A percentile compares a stretch with the other conserved stretches of the same genome.
Conservation (phyloP, 2,888 invertebrate species). For the Stomorhina lunata region DNA sequence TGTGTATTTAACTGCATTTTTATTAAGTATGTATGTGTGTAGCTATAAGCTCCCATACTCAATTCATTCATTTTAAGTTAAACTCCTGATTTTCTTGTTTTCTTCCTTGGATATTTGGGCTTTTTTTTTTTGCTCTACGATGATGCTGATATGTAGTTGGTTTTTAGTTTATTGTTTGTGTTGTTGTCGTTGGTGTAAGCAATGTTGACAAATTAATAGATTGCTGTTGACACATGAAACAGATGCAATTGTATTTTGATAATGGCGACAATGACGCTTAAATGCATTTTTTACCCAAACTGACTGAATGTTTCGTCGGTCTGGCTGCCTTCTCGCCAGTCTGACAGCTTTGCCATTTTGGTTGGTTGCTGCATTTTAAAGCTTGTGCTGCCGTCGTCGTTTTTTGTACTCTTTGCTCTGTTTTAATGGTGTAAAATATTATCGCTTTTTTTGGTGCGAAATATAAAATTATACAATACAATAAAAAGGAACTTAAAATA, state of each 20-base stretch:
- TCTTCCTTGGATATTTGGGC: slow-evolving; percentile 45
- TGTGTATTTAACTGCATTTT: slow-evolving; percentile 65
- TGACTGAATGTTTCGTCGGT: not conserved
- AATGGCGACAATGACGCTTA: slow-evolving; percentile 71
- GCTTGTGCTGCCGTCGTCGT: slow-evolving; percentile 35
- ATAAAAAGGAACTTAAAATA: slow-evolving; percentile 38
- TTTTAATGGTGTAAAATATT: slow-evolving; percentile 54
- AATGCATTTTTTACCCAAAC: slow-evolving; percentile 71
- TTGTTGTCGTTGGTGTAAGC: slow-evolving; percentile 63
- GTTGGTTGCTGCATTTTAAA: slow-evolving; percentile 67
- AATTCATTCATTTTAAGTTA: slow-evolving; percentile 55
- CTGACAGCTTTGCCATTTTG: not conserved
- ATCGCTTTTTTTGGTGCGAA: slow-evolving; percentile 38
- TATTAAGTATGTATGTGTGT: not conserved
- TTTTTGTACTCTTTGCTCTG: slow-evolving; percentile 20
- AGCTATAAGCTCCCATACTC: slow-evolving; percentile 28
- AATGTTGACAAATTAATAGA: slow-evolving; percentile 78
- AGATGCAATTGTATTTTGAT: slow-evolving; percentile 69
- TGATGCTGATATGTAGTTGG: slow-evolving; percentile 48
- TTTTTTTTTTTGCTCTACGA: slow-evolving; percentile 28
- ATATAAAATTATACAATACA: too few relatives aligned
- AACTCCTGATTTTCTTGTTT: slow-evolving; percentile 44
- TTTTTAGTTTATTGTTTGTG: slow-evolving; percentile 45
- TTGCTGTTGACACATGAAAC: slow-evolving; percentile 76
- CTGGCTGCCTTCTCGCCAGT: not conserved